A percentile compares a stretch with the other conserved stretches of the same genome.
These are phyloP conservation scores for Catharus bicknelli DNA, from an alignment of 2,113 vertebrate species.

Conservation along the genomic window DNA sequence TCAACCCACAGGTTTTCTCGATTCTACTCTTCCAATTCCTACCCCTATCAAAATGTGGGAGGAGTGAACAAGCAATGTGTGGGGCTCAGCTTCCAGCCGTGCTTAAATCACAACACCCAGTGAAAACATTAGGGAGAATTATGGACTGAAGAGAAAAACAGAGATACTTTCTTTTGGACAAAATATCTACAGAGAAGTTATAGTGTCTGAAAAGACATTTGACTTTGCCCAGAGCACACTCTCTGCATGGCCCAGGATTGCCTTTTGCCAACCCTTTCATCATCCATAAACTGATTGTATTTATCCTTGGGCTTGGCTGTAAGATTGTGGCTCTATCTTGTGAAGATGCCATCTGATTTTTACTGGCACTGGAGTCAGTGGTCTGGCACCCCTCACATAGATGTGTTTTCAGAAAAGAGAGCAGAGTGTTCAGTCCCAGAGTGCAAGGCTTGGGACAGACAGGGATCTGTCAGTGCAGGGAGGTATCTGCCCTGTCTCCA, in stretches of 20 bases:
- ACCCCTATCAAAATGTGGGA: not conserved
- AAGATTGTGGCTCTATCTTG: not conserved
- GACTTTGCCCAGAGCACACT: constrained; percentile 18
- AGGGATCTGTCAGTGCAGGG: not conserved
- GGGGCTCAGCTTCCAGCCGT: not conserved
- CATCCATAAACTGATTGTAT: constrained; percentile 22
- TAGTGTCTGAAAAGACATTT: not conserved
- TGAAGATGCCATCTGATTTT: constrained; percentile 15
- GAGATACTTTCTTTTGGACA: not conserved
- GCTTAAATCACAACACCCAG: not conserved
- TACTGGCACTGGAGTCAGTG: not conserved
- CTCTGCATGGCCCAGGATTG: not conserved
- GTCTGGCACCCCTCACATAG: not conserved
- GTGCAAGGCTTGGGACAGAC: not conserved
- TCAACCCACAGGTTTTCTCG: not conserved
- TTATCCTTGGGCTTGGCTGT: not conserved
- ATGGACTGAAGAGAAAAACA: not conserved
- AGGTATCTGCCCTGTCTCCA: not conserved
- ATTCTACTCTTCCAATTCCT: not conserved
- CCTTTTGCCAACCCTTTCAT: not conserved
- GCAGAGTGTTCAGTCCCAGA: not conserved
- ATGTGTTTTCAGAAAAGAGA: not conserved
- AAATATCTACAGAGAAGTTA: not conserved
- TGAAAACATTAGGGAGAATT: not conserved
- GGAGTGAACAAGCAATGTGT: not conserved